Percentiles rank a stretch among this genome's conserved stretches.
Evolutionary conservation across 2,797 vertebrate genomes (phyloP).

Genomic region (Natrix natrix): DNA sequence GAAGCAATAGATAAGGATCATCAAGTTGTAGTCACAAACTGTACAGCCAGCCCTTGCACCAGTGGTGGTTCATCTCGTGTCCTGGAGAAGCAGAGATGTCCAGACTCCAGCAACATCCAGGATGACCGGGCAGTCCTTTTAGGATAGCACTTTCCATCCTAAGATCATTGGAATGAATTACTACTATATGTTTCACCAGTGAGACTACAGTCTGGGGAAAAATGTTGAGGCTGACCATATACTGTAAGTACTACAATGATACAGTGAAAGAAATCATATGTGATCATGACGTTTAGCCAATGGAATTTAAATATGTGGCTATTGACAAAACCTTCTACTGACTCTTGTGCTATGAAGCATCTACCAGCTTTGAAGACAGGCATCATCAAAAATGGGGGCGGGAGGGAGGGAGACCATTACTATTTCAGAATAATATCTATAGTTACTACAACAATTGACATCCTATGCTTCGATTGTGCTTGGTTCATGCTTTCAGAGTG

Average conservation of each 20-base stretch:
- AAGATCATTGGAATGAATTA: not conserved
- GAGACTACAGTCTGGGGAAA: not conserved
- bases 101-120: not conserved
- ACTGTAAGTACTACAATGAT: not conserved
- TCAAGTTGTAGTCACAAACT: not conserved
- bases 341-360: not conserved
- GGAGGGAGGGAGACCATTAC: not conserved
- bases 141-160: not conserved
- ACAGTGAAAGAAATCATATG: not conserved
- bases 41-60: not conserved
- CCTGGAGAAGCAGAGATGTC: not conserved
- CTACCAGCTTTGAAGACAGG: not conserved
- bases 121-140: not conserved
- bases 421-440: not conserved
- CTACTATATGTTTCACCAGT: not conserved
- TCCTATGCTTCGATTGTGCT: not conserved
- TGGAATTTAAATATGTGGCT: not conserved
- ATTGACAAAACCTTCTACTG: not conserved
- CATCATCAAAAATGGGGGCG: not conserved
- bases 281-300: not conserved
- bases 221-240: not conserved
- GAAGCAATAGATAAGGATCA: not conserved
- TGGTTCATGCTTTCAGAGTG: not conserved
- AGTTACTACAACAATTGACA: not conserved
- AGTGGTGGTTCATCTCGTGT: not conserved